These are phyloP conservation scores for Orthonyx spaldingii DNA, from an alignment of 2,113 vertebrate species.

Conservation along the genomic window DNA sequence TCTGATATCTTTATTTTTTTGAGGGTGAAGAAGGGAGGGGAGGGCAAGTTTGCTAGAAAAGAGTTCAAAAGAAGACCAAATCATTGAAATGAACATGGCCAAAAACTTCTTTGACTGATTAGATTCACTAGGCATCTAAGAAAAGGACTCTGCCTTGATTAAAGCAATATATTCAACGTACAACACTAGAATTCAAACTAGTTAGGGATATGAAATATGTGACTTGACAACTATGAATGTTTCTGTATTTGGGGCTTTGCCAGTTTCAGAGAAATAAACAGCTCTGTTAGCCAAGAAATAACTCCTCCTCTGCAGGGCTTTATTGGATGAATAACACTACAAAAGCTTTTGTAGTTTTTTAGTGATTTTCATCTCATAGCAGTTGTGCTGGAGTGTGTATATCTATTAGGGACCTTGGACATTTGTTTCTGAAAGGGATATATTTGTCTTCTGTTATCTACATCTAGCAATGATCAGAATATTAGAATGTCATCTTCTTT, in stretches of 20 bases:
- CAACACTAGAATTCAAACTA: background rate
- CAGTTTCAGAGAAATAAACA: background rate
- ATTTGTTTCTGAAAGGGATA: background rate
- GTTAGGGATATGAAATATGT: background rate
- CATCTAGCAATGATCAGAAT: background rate
- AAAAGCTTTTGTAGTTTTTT: background rate
- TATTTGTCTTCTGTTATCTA: background rate
- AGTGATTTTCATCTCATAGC: background rate
- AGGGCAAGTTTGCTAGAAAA: background rate
- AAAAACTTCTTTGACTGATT: background rate
- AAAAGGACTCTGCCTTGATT: background rate
- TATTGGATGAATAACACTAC: background rate
- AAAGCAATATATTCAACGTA: background rate
- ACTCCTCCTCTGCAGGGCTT: background rate
- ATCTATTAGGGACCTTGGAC: background rate
- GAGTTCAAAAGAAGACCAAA: background rate
- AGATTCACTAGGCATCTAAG: background rate
- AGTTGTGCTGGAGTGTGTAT: background rate
- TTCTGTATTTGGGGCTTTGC: background rate
- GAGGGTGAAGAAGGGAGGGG: fast-evolving
- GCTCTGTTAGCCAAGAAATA: background rate
- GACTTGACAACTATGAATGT: background rate
- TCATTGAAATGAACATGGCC: background rate
- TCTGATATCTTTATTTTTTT: background rate
- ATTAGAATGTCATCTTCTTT: background rate